Conservation (phyloP, 2,797 vertebrate species). For the Cichlasoma orientale region DNA sequence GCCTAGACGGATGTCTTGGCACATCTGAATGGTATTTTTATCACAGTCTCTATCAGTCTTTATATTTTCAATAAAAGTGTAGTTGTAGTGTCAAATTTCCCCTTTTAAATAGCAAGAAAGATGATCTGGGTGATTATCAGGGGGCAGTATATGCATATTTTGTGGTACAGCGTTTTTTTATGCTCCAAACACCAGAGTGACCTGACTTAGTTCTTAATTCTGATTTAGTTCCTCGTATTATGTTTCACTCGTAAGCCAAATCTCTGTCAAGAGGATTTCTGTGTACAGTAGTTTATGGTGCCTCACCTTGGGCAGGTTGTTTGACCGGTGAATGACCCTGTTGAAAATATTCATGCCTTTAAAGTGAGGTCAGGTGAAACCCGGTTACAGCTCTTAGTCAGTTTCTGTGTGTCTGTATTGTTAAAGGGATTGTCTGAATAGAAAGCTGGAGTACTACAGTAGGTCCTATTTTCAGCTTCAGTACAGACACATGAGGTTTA, state of each 20-base stretch:
- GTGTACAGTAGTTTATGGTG: background rate
- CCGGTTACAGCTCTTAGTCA: background rate
- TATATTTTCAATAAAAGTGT: background rate
- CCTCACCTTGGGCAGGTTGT: conserved; percentile 2
- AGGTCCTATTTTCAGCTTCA: background rate
- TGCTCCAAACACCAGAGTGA: background rate
- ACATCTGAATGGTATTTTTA: background rate
- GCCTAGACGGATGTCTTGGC: conserved; percentile 26
- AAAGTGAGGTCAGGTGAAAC: conserved; percentile 43
- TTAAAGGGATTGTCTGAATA: conserved; percentile 6
- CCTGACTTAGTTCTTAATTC: background rate
- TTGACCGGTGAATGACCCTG: conserved; percentile 46
- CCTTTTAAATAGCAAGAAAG: background rate
- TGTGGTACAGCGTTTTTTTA: background rate
- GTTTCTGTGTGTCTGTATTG: conserved; percentile 7
- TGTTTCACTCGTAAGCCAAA: background rate
- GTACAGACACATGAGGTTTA: background rate
- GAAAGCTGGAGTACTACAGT: background rate
- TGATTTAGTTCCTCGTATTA: background rate
- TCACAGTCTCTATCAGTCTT: background rate
- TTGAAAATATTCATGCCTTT: conserved; percentile 35
- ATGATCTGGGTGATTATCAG: background rate
- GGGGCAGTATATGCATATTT: background rate
- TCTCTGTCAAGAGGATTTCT: background rate
- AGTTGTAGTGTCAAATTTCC: background rate